Percentiles rank a stretch among this genome's conserved stretches.
Conservation (phyloP, 2,888 invertebrate genomes). For the Stenolophus ochropezus region DNA sequence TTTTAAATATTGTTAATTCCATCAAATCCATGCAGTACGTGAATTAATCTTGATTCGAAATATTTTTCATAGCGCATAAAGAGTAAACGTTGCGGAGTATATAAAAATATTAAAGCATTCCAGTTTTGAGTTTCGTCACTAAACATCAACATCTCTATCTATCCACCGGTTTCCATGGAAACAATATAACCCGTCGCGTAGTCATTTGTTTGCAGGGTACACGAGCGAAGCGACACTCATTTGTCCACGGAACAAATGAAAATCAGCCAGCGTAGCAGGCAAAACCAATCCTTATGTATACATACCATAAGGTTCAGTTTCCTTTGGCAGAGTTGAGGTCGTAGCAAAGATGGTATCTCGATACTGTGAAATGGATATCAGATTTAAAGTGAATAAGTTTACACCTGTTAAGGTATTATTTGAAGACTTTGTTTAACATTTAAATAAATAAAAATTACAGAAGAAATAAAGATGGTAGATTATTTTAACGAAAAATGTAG, state of each 20-base stretch:
- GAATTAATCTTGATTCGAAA: too few species aligned
- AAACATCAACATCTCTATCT: not conserved
- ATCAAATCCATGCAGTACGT: too few species aligned
- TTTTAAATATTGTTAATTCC: too few species aligned
- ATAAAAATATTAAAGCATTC: too few species aligned
- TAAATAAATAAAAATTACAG: not conserved
- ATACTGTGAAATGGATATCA: not conserved
- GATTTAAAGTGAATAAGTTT: not conserved
- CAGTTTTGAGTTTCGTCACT: not conserved
- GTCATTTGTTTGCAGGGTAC: constrained; percentile 36
- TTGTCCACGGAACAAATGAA: constrained; percentile 32
- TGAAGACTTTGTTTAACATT: not conserved
- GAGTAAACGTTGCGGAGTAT: too few species aligned
- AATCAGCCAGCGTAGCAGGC: not conserved
- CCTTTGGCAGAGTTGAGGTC: not conserved
- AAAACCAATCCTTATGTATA: not conserved
- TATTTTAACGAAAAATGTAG: too few species aligned
- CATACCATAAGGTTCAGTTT: not conserved
- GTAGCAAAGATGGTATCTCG: not conserved
- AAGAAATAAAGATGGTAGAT: too few species aligned
- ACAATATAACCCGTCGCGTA: constrained; percentile 14
- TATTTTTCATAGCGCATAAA: too few species aligned
- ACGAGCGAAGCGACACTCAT: constrained; percentile 29
- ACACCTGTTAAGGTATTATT: not conserved
- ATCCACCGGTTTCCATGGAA: constrained; percentile 25